Percentiles rank a stretch among this genome's conserved stretches.
These are phyloP conservation scores for Puntigrus tetrazona DNA, from an alignment of 2,113 vertebrate genomes.

Conservation along the genomic window DNA sequence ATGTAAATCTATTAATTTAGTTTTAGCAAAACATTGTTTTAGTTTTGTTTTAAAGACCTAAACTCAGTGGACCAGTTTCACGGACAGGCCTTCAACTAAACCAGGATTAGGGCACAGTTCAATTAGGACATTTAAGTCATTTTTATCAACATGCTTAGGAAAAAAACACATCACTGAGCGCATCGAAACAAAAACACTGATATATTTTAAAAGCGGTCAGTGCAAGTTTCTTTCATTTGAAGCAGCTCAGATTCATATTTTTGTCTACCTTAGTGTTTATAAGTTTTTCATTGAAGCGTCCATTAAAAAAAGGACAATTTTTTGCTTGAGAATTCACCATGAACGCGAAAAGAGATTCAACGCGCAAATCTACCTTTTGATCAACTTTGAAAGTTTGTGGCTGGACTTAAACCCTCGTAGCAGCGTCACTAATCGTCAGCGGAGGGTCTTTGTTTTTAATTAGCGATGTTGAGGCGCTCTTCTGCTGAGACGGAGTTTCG, in stretches of 20 bases:
- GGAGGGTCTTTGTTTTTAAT: slow-evolving; percentile 3
- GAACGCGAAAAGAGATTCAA: not conserved
- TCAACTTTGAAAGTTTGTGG: not conserved
- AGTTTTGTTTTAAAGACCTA: not conserved
- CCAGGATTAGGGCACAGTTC: too few species aligned
- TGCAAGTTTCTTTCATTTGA: too few species aligned
- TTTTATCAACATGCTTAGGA: too few species aligned
- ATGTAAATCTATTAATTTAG: not conserved
- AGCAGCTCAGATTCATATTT: too few species aligned
- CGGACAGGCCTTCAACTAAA: too few species aligned
- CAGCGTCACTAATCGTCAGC: not conserved
- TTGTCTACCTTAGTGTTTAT: too few species aligned
- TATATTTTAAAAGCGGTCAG: too few species aligned
- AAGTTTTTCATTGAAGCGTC: too few species aligned
- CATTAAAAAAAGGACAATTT: not conserved
- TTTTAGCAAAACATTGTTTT: not conserved
- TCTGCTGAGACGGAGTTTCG: slow-evolving; percentile 1
- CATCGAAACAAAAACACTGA: too few species aligned
- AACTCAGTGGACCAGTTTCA: not conserved
- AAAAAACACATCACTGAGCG: too few species aligned
- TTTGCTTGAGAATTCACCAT: not conserved
- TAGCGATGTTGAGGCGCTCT: not conserved
- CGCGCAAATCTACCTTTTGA: not conserved
- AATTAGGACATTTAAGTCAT: too few species aligned
- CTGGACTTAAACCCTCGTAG: not conserved